Evolutionary conservation across 2,113 vertebrate species (phyloP).

Genomic region (Takifugu bimaculatus): DNA sequence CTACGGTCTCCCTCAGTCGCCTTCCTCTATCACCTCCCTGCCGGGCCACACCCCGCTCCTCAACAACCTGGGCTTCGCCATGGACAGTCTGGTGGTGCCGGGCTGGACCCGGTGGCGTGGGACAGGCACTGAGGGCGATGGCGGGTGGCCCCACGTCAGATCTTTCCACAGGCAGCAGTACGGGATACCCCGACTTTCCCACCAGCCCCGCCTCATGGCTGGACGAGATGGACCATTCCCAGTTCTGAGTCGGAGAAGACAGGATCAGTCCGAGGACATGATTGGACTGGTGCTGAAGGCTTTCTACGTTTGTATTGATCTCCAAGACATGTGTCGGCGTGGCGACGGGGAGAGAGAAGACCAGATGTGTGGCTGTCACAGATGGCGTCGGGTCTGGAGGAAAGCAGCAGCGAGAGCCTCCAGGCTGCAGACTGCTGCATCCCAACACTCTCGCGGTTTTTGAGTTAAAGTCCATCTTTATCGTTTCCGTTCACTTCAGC

Average conservation of each 20-base stretch:
- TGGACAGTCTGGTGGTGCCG: constrained; percentile 87
- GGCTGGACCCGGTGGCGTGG: constrained; percentile 83
- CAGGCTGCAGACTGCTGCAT: constrained; percentile 33
- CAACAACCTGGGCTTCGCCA: constrained; percentile 87
- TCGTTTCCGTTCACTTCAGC: background rate
- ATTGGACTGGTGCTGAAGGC: constrained; percentile 32
- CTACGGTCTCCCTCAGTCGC: constrained; percentile 92
- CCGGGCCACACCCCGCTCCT: constrained; percentile 90
- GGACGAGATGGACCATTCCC: constrained; percentile 98
- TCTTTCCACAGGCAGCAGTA: constrained; percentile 97
- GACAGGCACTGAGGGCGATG: constrained; percentile 91
- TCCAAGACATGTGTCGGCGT: constrained; percentile 35
- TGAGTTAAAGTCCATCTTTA: constrained; percentile 19
- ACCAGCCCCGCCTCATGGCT: constrained; percentile 98
- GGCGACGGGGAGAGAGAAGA: constrained; percentile 38
- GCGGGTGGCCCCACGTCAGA: constrained; percentile 93
- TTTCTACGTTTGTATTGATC: constrained; percentile 59
- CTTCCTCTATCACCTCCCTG: constrained; percentile 91
- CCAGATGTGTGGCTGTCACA: constrained; percentile 20
- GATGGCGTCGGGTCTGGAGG: constrained; percentile 22
- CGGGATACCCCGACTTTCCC: constrained; percentile 98
- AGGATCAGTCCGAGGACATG: constrained; percentile 8
- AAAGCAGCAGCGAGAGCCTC: constrained; percentile 40
- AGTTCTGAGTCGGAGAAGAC: constrained; percentile 80
- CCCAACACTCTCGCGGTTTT: constrained; percentile 42